phyloP scores from a whole-genome alignment of 2,113 vertebrate genomes.

The Cyprinodon tularosa region DNA sequence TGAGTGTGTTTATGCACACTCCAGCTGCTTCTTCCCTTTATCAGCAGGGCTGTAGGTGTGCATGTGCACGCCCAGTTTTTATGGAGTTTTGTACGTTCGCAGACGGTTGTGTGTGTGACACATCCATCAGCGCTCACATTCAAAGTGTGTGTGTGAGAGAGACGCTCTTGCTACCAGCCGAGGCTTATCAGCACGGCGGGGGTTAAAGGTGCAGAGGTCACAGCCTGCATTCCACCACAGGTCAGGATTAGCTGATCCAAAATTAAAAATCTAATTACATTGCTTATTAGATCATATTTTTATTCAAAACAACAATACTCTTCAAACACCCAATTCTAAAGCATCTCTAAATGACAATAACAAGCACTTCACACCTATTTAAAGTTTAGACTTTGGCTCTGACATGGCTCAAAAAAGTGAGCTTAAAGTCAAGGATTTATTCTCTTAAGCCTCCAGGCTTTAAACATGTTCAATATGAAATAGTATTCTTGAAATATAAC shows the following conservation, averaged over 20 bases:
- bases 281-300: not conserved
- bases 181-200: conserved; percentile 43
- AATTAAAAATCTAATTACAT: not conserved
- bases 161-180: conserved; percentile 40
- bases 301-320: not conserved
- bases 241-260: conserved; percentile 26
- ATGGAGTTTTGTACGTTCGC: conserved; percentile 8
- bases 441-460: not conserved
- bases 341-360: not conserved
- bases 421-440: fast-evolving
- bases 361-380: not conserved
- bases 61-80: conserved; percentile 9
- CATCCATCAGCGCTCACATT: conserved; percentile 25
- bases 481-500: too few relatives aligned
- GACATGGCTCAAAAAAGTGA: not conserved
- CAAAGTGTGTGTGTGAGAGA: conserved; percentile 23
- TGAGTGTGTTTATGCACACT: conserved; percentile 47
- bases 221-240: conserved; percentile 54
- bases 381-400: not conserved
- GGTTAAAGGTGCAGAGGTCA: conserved; percentile 55
- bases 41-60: conserved; percentile 16
- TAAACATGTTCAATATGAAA: too few relatives aligned
- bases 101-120: conserved; percentile 2
- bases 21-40: conserved; percentile 27
- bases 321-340: not conserved